phyloP scores from a whole-genome alignment of 2,888 invertebrate genomes.

The Proisotoma minuta region DNA sequence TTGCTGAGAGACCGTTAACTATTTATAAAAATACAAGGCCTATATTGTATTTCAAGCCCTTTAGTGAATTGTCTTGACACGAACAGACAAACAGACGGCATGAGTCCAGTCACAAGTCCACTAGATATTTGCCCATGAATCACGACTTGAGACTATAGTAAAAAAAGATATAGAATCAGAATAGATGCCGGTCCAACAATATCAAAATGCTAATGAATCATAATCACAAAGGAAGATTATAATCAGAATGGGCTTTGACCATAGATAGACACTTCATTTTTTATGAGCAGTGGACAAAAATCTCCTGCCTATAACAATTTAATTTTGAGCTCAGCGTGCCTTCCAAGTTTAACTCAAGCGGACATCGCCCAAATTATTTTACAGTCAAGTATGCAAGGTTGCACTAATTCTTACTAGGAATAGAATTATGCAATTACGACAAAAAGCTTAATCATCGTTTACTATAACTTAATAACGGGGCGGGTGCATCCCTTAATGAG shows the following conservation, averaged over 20 bases:
- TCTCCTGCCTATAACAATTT: background rate
- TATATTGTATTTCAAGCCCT: no score
- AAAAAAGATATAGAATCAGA: no score
- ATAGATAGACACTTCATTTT: constrained; percentile 7
- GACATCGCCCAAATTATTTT: constrained; percentile 8
- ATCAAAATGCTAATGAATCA: constrained; percentile 9
- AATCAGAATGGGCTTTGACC: constrained; percentile 12
- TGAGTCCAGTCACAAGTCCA: constrained; percentile 9
- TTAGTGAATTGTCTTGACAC: constrained; percentile 7
- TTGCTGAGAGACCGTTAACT: background rate
- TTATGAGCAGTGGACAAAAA: constrained; percentile 5
- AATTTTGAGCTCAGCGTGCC: background rate
- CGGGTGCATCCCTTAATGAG: background rate
- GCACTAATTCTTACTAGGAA: background rate
- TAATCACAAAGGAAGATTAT: constrained; percentile 12
- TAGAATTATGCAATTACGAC: no score
- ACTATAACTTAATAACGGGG: no score
- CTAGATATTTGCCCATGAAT: constrained; percentile 7
- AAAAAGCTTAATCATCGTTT: no score
- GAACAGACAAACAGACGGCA: constrained; percentile 1
- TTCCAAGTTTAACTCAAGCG: background rate
- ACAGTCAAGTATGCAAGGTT: background rate
- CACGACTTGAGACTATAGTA: background rate
- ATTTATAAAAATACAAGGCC: no score
- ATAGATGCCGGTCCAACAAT: background rate